Evolutionary conservation across 2,888 invertebrate genomes (phyloP), one percentile per base, ranked within the genome.

Genomic region (Brenthis ino): DNA sequence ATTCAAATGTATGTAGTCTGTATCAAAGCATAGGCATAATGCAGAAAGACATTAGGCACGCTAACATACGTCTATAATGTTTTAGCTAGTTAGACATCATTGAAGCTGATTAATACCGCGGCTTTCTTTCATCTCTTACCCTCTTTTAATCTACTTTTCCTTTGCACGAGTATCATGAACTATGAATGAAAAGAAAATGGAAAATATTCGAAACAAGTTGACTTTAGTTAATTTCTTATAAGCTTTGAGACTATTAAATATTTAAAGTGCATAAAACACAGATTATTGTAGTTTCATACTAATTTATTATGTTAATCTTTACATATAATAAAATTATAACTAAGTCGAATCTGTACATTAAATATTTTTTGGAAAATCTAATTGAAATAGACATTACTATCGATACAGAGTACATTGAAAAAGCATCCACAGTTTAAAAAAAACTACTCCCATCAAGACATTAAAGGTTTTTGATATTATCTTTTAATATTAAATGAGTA

Each of bases 21-120:
- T 57, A 60, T 67, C 63, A 63, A 63, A 63, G 63, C 63, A 48
- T 60, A 53, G 61, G 61, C 64, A 61, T 71, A 71, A 71, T 72
- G 71, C 69, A 71, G 60, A 71, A 64, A 71, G 71, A 69, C 69
- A 71, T 71, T 69, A 72, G 64, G 66, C 68, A 64, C 64, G 65
- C 69, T 61, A 67, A 67, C 67, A 69, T 48, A 65, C 48, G 47
- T 51, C 69, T 72, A 65, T 69, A 56, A 67, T 50, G 56, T 63
- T 63, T 67, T 57, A 67, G 67, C 67, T 67, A 67, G 63, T 67
- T 67, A 63, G 56, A 37, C 56, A 63, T 56, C 61, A 67, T 67
- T 50, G 55, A 13, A 37, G 55, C 66, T 71, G 69, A 71, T 71
- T 71, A 71, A 71, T 71, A 71, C 57, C 67, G 64, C 69, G 64